phyloP scores from a whole-genome alignment of 1,140 invertebrate genomes.

The Homalodisca vitripennis region DNA sequence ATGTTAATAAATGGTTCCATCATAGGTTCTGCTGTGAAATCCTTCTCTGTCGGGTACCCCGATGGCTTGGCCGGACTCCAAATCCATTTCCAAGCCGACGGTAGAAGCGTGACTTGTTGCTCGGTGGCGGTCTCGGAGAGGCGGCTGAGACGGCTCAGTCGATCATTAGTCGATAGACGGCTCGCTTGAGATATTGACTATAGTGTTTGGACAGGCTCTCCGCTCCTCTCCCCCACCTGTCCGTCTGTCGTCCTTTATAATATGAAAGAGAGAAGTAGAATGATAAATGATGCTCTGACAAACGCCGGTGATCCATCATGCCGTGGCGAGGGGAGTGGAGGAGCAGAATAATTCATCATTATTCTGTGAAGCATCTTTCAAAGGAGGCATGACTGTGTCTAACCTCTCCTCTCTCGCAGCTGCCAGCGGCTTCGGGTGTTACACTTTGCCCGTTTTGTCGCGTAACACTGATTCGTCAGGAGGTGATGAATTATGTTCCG shows the following conservation, averaged over 20 bases:
- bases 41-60: too few species aligned
- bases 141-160: not conserved
- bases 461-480: too few species aligned
- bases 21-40: too few species aligned
- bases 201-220: conserved; percentile 25
- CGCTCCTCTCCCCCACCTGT: conserved; percentile 24
- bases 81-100: too few species aligned
- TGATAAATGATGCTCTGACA: conserved; percentile 35
- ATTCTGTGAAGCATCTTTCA: conserved; percentile 11
- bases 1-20: too few species aligned
- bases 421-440: not conserved
- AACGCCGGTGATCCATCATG: conserved; percentile 30
- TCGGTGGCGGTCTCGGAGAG: not conserved
- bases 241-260: conserved; percentile 33
- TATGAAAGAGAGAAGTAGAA: conserved; percentile 34
- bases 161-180: not conserved
- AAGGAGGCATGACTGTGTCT: conserved; percentile 22
- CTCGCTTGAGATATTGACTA: not conserved
- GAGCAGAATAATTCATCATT: conserved; percentile 33
- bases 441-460: too few species aligned
- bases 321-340: conserved; percentile 4
- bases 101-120: too few species aligned
- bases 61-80: too few species aligned
- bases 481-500: too few species aligned
- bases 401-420: not conserved